These are phyloP conservation scores for Hydrotaea diabolus DNA, from an alignment of 2,888 invertebrate species.

Conservation along the genomic window DNA sequence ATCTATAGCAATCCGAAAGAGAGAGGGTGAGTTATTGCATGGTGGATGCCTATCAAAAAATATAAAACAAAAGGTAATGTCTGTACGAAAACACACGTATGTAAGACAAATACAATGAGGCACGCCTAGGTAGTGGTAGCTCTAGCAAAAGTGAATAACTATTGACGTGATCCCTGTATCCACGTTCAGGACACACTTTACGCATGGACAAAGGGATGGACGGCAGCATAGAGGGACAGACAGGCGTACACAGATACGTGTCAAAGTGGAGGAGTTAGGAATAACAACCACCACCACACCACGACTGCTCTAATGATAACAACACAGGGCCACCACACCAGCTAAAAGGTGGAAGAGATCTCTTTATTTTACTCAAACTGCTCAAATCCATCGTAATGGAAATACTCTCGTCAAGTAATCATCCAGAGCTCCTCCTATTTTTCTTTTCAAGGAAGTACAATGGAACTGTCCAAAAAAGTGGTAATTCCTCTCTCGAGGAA, in stretches of 20 bases:
- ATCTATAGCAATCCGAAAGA: not conserved
- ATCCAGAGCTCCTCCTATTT: not conserved
- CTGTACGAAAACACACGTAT: not conserved
- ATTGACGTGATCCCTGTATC: slow-evolving; percentile 13
- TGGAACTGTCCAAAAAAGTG: too few species aligned
- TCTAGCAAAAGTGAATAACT: not conserved
- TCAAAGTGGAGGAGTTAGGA: slow-evolving; percentile 48
- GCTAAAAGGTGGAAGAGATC: not conserved
- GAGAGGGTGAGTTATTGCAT: slow-evolving; percentile 4
- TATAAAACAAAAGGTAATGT: not conserved
- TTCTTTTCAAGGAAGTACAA: not conserved
- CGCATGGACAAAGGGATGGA: not conserved
- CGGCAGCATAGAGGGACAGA: not conserved
- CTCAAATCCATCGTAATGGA: not conserved
- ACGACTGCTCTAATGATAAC: not conserved
- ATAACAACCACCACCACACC: slow-evolving; percentile 50
- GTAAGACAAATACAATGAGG: not conserved
- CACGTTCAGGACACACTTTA: slow-evolving; percentile 23
- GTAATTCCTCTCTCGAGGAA: too few species aligned
- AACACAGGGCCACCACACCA: not conserved
- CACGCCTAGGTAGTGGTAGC: slow-evolving; percentile 13
- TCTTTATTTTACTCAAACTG: not conserved
- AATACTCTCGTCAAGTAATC: not conserved
- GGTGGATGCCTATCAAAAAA: not conserved
- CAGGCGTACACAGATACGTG: not conserved